A percentile compares a stretch with the other conserved stretches of the same genome.
Conservation (phyloP, 2,888 invertebrate genomes). For the Pristionchus entomophagus region DNA sequence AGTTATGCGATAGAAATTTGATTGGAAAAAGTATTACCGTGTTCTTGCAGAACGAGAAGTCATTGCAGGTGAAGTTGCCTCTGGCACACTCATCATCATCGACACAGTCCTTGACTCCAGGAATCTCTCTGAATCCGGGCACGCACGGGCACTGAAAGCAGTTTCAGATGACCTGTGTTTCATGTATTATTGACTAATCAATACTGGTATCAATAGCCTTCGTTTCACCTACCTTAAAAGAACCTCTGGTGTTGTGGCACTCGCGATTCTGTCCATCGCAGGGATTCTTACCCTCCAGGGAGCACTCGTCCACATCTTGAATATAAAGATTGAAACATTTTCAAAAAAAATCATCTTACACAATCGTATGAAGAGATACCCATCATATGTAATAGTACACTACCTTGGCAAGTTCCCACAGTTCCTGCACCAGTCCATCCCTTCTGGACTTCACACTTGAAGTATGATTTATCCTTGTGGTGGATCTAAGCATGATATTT, state of each 20-base stretch:
- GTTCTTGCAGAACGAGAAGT: slow-evolving; percentile 46
- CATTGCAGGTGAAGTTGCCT: slow-evolving; percentile 47
- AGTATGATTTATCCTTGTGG: slow-evolving; percentile 32
- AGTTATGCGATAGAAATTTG: too few relatives aligned
- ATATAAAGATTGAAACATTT: not conserved
- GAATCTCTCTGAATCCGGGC: slow-evolving; percentile 30
- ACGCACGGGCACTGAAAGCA: slow-evolving; percentile 23
- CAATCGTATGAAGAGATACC: not conserved
- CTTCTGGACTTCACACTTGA: slow-evolving; percentile 29
- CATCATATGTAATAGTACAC: not conserved
- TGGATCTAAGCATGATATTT: not conserved
- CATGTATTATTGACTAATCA: too few relatives aligned
- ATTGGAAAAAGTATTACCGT: not conserved
- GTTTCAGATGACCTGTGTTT: too few relatives aligned
- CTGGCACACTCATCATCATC: slow-evolving; percentile 43
- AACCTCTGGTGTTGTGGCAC: slow-evolving; percentile 47
- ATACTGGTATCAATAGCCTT: not conserved
- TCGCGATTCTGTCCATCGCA: slow-evolving; percentile 26
- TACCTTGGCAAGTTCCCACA: slow-evolving; percentile 40
- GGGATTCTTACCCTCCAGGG: slow-evolving; percentile 7
- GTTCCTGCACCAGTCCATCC: slow-evolving; percentile 43
- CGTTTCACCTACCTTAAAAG: slow-evolving; percentile 25
- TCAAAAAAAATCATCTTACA: not conserved
- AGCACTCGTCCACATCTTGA: slow-evolving; percentile 44
- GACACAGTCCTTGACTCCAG: slow-evolving; percentile 32